Base-by-base conservation (phyloP, 2,888 invertebrate genomes). In the Drosophila atripex region DNA sequence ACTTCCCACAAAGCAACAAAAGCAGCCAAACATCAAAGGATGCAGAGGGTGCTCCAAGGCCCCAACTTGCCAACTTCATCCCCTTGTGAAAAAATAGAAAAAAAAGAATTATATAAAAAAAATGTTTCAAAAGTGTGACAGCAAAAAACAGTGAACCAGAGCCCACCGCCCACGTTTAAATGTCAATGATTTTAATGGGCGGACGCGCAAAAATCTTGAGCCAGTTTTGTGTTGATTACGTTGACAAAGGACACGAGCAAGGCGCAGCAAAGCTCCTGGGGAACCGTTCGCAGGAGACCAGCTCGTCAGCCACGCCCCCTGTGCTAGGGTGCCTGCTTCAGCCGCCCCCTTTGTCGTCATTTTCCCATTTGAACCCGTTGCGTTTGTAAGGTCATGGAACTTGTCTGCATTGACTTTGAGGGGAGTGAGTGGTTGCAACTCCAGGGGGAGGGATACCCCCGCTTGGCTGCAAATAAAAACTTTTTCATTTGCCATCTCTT, bases 381-480 rank as follows among this genome's bases (percentile, higher is more conserved):
- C 78, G 88, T 90, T 86, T 90, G 89, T 90, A 89, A 90, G 89
- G 89, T 89, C 89, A 90, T 89, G 80, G 90, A 90, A 89, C 89
- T 89, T 89, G 88, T 88, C 84, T 84, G 87, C 86, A 77, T 88
- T 84, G 84, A 80, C 77, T 77, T 74, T 86, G 74, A n/a, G 66
- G 54, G 28, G n/a, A 25, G 9, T 25, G 35, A 43, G 35, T 5
- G 57, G 25, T 50, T 35, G 38, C 43, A 43, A 45, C 41, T 16
- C 9, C 28, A 11, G 39, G n/a, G 8, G 8, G 39, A 25, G 18
- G 43, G 28, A 3, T 4, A 3, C n/a, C 35, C 30, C 45, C 43
- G 4, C 9, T 49, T 49, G 58, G 61, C 69, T 82, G 74, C 39
- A 65, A 73, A 76, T 72, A 39, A 82, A 85, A 71, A 83, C 72